Evolutionary conservation across 2,113 vertebrate genomes (phyloP), one percentile per base, ranked within the genome.

Genomic region (Gymnarchus niloticus): DNA sequence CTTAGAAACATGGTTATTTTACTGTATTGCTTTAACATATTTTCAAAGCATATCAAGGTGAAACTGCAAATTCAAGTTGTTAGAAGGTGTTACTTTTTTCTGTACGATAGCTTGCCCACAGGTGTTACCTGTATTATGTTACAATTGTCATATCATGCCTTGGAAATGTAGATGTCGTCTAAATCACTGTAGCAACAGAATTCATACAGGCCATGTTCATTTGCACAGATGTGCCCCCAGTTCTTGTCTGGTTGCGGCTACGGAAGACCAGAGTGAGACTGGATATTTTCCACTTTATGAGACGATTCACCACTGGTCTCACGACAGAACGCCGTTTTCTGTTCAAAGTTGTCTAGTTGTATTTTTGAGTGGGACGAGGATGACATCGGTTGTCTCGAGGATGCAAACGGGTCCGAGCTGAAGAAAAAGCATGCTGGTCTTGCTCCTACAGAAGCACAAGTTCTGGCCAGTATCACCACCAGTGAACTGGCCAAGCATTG

Each of bases 281-380:
- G 59, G 59, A 65, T 65, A 69, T 69, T 69, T 69, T 37, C 61
- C 61, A 61, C n/a, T 61, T 61, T 19, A 56, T 28, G 57, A 61
- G 57, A 61, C 0, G 57, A 61, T 61, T 61, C 57, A 61, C 1
- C 57, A 61, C 28, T 37, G 61, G 28, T 14, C 61, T 37, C 28
- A 37, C 61, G 37, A 37, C 61, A 37, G 61, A 69, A 69, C 61
- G 23, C 61, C 61, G 61, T 69, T 69, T 69, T 33, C 61, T 69
- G 61, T 6, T 69, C 46, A 49, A 88, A 87, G 17, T 12, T 88
- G 19, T 90, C 85, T 4, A 46, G 12, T n/a, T 88, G 88, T 9
- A 86, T 89, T 84, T 88, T 80, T 57, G 81, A 87, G 17, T 90
- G 89, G 88, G 89, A 88, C 54, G 1, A 87, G 57, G 59, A 52